Evolutionary conservation across 2,888 invertebrate species (phyloP), one percentile per base, ranked within the genome.

Genomic region (Protonemura montana): DNA sequence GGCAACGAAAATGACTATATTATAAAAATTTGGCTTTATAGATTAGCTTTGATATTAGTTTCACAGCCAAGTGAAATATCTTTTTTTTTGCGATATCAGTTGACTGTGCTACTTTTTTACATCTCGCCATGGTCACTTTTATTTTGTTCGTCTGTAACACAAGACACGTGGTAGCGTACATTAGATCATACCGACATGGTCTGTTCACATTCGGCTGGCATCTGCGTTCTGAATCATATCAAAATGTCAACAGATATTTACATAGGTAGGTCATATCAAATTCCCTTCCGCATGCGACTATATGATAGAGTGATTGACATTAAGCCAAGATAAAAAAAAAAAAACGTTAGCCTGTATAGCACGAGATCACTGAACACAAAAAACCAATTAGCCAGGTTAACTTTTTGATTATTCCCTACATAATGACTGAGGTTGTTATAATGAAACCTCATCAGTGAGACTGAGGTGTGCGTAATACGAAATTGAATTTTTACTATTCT

Each of bases 211-310:
- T 59, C 13, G 59, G 21, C 59, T 59, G 13, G 21, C 59, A 59
- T 21, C 59, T 59, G 59, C 21, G 59, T 59, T 7, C 21, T 59
- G 7, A 59, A 59, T 59, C 59, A 59, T 59, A 59, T 59, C 59
- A 59, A 59, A 59, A 59, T 59, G 59, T 59, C 59, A 59, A 59
- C 59, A 59, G 59, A 59, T 59, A 21, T 59, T 59, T 59, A 59
- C 59, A 59, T 21, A 59, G 59, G 59, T 59, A 59, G 21, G 59
- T 59, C 59, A 10, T 2, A 59, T 59, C 21, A 10, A 59, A 59
- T 59, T 59, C 13, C 59, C 59, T 59, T 59, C 59, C 59, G 59
- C 59, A 16, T 59, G n/a, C 21, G 59, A 1, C 59, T 59, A 35
- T 35, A 21, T 21, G 21, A 59, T 59, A 59, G 16, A 59, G 21